Base-by-base conservation (phyloP, 2,113 vertebrate species). In the Cavia aperea region DNA sequence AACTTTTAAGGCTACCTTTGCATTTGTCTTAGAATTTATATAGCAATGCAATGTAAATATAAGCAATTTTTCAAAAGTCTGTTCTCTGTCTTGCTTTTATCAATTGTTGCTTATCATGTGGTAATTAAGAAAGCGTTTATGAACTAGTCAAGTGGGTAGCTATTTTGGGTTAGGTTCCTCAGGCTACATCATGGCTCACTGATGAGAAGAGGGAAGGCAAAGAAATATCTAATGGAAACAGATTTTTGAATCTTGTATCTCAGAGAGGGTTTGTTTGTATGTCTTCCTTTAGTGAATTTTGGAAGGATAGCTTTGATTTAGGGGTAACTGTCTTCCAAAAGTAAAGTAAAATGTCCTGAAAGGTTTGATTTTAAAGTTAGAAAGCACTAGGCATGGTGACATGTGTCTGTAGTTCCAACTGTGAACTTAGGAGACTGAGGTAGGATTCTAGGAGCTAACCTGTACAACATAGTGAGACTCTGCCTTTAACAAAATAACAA, bases 251-350 rank as follows among this genome's bases (percentile, higher is more conserved):
- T 81, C 29, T 78, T 58, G 49, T 31, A 36, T 66, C 23, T 83
- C 21, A 90, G 82, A 89, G 21, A 36, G 12, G 8, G 31, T 81
- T 36, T 54, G 46, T 81, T 29, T 54, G 46, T 63, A 24, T 68
- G 66, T 87, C 62, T 10, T 43, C 4, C 33, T 78, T 63, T 60
- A 87, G 46, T 87, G 62, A 46, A 87, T 79, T 88, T 90, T 84
- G 78, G 88, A 93, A 90, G 65, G 11, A 31, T 81, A 39, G 33
- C 51, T 92, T 92, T 90, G 54, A 93, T 89, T 83, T 23, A 79
- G 56, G 43, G 73, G 14, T 93, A 66, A 92, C 70, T 84, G 1
- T 79, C 70, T 26, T 90, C 43, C 11, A 81, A 31, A 88, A 81
- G 58, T 81, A 86, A 89, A 72, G 78, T 51, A 81, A 79, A 66